Percentiles rank a stretch among this genome's conserved stretches.
Conservation (phyloP, 2,797 vertebrate genomes). For the Nasua narica region DNA sequence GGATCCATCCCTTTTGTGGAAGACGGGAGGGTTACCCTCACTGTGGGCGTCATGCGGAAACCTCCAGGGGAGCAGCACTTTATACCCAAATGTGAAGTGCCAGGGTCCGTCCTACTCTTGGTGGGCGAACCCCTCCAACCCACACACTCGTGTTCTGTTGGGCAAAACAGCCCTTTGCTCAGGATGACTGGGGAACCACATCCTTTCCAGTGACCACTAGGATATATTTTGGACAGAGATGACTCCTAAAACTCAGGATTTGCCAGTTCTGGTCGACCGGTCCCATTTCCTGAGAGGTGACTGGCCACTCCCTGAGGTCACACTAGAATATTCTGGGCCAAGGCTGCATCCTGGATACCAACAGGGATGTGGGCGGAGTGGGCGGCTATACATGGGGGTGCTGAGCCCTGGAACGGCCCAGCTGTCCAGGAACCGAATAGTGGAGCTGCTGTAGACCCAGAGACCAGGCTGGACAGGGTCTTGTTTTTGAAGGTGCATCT, state of each 20-base stretch:
- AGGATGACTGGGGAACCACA: background rate
- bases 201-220: background rate
- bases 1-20: background rate
- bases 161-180: background rate
- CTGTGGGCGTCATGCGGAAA: background rate
- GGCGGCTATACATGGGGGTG: background rate
- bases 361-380: background rate
- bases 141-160: rapidly evolving
- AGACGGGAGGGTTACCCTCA: background rate
- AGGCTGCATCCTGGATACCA: background rate
- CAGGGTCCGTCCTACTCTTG: background rate
- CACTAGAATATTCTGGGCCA: background rate
- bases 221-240: background rate
- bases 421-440: background rate
- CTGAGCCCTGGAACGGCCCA: background rate
- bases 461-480: background rate
- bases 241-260: background rate
- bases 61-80: background rate
- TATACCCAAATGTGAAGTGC: too few species aligned
- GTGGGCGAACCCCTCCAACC: background rate
- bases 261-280: background rate
- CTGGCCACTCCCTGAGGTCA: background rate
- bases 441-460: background rate
- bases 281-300: background rate
- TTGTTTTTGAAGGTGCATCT: background rate